Base-by-base conservation (phyloP, 2,113 vertebrate genomes). In the Trogon melanurus region DNA sequence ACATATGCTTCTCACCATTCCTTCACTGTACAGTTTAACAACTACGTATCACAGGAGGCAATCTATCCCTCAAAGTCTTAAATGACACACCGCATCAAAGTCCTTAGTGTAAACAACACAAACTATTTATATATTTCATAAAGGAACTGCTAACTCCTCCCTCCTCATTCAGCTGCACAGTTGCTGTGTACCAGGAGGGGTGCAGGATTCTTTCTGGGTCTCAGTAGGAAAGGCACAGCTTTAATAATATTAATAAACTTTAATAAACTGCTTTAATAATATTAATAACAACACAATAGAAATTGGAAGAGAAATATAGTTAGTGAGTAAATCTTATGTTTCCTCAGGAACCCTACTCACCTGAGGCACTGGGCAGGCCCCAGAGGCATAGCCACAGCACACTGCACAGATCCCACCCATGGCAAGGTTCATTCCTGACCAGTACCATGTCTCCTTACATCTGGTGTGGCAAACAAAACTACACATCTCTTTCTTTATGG, bases 1-100 rank as follows among this genome's bases (percentile, higher is more conserved):
- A 91, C 82, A 82, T 89, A 95, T 89, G 90, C 93, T 96, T 93
- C 94, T 73, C 88, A 93, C 85, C 41, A 41, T 89, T 95, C 62
- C 58, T 82, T 79, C 74, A 66, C 67, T 65, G 19, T 47, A 57
- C 32, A 85, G 45, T 93, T 95, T 93, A 95, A 82, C 85, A 93
- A 25, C 75, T 83, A 54, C 41, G 4, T 69, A 73, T 91, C 71
- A 50, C 75, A 93, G 75, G 41, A 95, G 74, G 15, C 30, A 65
- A 13, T 79, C 45, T 45, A 85, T 38, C 47, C 66, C 47, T 91
- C 92, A 91, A 88, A 93, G 45, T 53, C 85, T 93, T 93, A 61
- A 85, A 82, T 73, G 54, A 79, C 71, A 65, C 34, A n/a, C 25
- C 26, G 62, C 16, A 9, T 61, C 74, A 69, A 93, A 90, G 41